phyloP scores from a whole-genome alignment of 2,888 invertebrate species.

The Amphimallon solstitiale region DNA sequence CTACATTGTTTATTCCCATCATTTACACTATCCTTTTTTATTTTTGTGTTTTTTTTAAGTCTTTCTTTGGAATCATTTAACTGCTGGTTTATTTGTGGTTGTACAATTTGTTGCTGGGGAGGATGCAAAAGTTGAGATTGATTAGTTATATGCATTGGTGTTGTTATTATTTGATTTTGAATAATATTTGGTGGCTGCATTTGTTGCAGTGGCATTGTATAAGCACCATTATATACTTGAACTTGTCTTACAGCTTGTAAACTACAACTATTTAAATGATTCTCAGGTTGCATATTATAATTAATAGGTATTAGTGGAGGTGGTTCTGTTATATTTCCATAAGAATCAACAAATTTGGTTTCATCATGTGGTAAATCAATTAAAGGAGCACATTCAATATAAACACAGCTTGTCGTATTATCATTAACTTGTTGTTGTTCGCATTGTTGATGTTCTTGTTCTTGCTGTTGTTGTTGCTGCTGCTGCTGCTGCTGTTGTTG shows the following conservation, averaged over 20 bases:
- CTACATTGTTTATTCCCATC: slow-evolving; percentile 57
- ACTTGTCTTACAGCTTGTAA: slow-evolving; percentile 56
- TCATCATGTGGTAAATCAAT: slow-evolving; percentile 54
- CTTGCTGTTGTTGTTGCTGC: slow-evolving; percentile 25
- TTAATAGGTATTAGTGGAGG: slow-evolving; percentile 54
- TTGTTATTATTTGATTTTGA: slow-evolving; percentile 51
- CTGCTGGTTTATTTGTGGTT: slow-evolving; percentile 2
- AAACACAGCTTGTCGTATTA: slow-evolving; percentile 52
- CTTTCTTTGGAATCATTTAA: slow-evolving; percentile 41
- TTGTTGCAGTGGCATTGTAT: slow-evolving; percentile 56
- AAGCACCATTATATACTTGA: slow-evolving; percentile 56
- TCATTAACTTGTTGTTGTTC: slow-evolving; percentile 47
- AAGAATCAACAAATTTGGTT: slow-evolving; percentile 50
- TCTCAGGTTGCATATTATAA: slow-evolving; percentile 56
- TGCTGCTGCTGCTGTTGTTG: slow-evolving; percentile 41
- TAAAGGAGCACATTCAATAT: slow-evolving; percentile 57
- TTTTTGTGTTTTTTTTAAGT: slow-evolving; percentile 40
- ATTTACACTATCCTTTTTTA: slow-evolving; percentile 46
- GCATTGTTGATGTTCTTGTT: slow-evolving; percentile 43
- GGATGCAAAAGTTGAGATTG: slow-evolving; percentile 44
- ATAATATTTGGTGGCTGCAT: slow-evolving; percentile 52
- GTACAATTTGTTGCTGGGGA: slow-evolving; percentile 26
- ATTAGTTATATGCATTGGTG: slow-evolving; percentile 43
- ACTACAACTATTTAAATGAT: slow-evolving; percentile 53
- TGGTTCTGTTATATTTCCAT: slow-evolving; percentile 46